These are phyloP conservation scores for Leucophenga varia DNA, from an alignment of 1,140 invertebrate genomes.

Conservation along the genomic window DNA sequence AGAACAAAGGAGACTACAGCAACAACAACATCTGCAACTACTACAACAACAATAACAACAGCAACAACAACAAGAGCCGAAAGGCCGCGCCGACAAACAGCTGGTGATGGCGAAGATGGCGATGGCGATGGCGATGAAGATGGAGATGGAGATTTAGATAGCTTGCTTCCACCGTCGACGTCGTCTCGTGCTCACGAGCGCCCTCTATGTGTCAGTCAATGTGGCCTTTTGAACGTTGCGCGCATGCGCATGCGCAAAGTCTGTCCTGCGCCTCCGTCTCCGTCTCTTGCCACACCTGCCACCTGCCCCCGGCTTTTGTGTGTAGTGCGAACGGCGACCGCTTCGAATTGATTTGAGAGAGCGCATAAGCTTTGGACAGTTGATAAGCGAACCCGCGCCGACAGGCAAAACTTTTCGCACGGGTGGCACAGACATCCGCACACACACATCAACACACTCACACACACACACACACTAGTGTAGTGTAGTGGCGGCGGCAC, in stretches of 20 bases:
- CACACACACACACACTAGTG: background rate
- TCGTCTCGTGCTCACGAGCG: conserved; percentile 13
- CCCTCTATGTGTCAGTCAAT: conserved; percentile 29
- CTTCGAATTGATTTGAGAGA: conserved; percentile 49
- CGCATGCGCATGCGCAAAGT: conserved; percentile 24
- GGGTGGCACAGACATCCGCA: conserved; percentile 23
- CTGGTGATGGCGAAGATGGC: too few species aligned
- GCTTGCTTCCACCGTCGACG: too few species aligned
- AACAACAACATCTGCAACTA: too few species aligned
- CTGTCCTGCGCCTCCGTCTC: background rate
- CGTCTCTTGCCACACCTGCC: too few species aligned
- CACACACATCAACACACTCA: background rate
- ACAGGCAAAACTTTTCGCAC: conserved; percentile 29
- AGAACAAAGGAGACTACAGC: conserved; percentile 40
- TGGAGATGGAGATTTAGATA: conserved; percentile 14
- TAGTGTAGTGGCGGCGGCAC: conserved; percentile 18
- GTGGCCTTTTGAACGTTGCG: conserved; percentile 14
- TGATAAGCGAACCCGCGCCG: conserved; percentile 38
- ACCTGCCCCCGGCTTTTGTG: conserved; percentile 4
- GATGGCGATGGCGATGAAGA: conserved; percentile 18
- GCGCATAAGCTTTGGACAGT: conserved; percentile 38
- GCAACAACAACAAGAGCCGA: conserved; percentile 10
- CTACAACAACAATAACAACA: too few species aligned
- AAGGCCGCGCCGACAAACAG: conserved; percentile 8
- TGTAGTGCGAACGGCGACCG: conserved; percentile 22